Conservation (phyloP, 2,113 vertebrate species). For the human (Homo sapiens) region GRCh38 chr21:39882501-39883000, state of each 20-base stretch:
- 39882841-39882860: no score
- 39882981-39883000: background rate
- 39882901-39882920: background rate
- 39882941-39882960: background rate
- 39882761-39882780: background rate
- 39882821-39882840: background rate
- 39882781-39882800: background rate
- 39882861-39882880: background rate
- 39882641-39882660: background rate
- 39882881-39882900: background rate
- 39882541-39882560: background rate
- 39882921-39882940: rapidly evolving
- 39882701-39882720: background rate
- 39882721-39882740: background rate
- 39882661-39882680: background rate
- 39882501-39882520: background rate
- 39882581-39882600: background rate
- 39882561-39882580: background rate
- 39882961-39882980: background rate
- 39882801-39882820: rapidly evolving
- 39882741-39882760: background rate
- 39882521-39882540: background rate
- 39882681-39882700: background rate
- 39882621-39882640: background rate
- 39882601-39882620: background rate